These are phyloP conservation scores for Apodemus agrarius DNA, from an alignment of 2,797 vertebrate genomes.

Conservation along the genomic window DNA sequence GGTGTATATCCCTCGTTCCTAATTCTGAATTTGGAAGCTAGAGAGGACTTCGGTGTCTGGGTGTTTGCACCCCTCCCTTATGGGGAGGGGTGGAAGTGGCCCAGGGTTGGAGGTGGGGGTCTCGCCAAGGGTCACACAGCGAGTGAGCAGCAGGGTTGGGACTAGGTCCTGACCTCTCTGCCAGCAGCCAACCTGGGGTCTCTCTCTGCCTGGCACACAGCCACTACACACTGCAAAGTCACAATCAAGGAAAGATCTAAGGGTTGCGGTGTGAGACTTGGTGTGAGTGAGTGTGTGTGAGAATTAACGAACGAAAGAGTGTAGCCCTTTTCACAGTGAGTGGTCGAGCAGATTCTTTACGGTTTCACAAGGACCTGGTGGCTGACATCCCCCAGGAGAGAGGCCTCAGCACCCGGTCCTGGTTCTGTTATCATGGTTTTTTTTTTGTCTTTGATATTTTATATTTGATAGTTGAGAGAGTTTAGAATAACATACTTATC, in stretches of 20 bases:
- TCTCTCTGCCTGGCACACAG: slow-evolving; percentile 74
- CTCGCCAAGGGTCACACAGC: slow-evolving; percentile 72
- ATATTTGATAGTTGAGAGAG: slow-evolving; percentile 41
- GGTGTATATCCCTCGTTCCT: slow-evolving; percentile 14
- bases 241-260: slow-evolving; percentile 17
- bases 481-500: slow-evolving; percentile 79
- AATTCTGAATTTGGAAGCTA: slow-evolving; percentile 55
- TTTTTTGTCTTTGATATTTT: slow-evolving; percentile 76
- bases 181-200: slow-evolving; percentile 56
- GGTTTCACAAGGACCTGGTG: slow-evolving; percentile 57
- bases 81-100: slow-evolving; percentile 48
- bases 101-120: slow-evolving; percentile 15
- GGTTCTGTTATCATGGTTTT: slow-evolving; percentile 73
- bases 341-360: not conserved
- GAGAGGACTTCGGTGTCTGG: slow-evolving; percentile 59
- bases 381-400: slow-evolving; percentile 34
- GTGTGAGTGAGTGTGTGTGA: slow-evolving; percentile 70
- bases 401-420: slow-evolving; percentile 47
- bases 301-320: slow-evolving; percentile 67
- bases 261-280: not conserved
- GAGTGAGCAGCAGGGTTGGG: slow-evolving; percentile 58
- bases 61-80: slow-evolving; percentile 4
- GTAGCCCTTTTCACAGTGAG: slow-evolving; percentile 73
- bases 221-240: slow-evolving; percentile 66
- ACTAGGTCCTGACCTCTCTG: not conserved